Base-by-base conservation (phyloP, 2,888 invertebrate species). In the Drosophila meridionalis region DNA sequence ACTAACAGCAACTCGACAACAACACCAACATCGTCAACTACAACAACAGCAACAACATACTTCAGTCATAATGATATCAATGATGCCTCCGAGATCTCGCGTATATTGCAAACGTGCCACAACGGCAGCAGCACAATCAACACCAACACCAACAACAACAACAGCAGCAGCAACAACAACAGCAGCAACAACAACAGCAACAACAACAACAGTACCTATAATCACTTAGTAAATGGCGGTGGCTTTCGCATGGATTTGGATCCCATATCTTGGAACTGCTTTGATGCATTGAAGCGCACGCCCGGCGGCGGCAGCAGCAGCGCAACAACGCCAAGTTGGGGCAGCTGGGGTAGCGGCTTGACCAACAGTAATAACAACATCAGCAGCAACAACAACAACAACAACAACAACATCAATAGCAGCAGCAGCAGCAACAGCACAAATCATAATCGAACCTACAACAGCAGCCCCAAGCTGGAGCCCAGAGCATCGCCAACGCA, bases 51-150 rank as follows among this genome's bases (percentile, higher is more conserved):
- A 20, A 56, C 78, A 55, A 60, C 82, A 63, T 81, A 82, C 71
- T 81, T 76, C 66, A 73, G 83, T 78, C 91, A 92, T 78, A 93
- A 92, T 66, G 93, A 93, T 79, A 93, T 92, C 43, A 93, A 91
- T 69, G 93, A 93, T 80, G 92, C 93, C 28, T 93, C 93, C 50
- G 93, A 93, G 78, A 93, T 93, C 68, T 93, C 93, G 26, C 91
- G 93, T 65, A 93, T 93, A 64, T 80, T 93, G 69, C 93, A 93
- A 73, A 93, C 93, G 63, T 93, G 93, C 72, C 93, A 93, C 80
- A 93, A 93, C 45, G 93, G 93, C 20, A 42, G 50, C 48, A 60
- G 55, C 42, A 67, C 14, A 32, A 60, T 2, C 55, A 62, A 6
- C 42, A 58, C 2, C 38, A 63, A 14, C 38, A 40, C 30, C 65